A percentile compares a stretch with the other conserved stretches of the same genome.
phyloP scores from a whole-genome alignment of 2,797 vertebrate species.

The Podarcis siculus region DNA sequence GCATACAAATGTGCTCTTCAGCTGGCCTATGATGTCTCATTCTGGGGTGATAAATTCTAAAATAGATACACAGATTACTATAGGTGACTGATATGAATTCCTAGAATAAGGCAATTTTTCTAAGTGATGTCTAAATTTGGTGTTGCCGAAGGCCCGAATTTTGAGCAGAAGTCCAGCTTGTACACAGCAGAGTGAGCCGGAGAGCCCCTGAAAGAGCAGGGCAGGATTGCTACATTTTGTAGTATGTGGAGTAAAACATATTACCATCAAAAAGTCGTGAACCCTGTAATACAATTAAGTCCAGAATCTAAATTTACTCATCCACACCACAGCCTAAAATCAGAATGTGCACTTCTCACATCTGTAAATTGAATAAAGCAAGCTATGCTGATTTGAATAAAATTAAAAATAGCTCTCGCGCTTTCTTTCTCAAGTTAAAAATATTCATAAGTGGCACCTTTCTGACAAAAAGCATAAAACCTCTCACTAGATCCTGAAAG shows the following conservation, averaged over 20 bases:
- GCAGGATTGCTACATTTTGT: background rate
- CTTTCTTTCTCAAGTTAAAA: background rate
- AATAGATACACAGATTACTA: background rate
- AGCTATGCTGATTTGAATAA: background rate
- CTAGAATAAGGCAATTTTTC: background rate
- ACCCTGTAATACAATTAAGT: background rate
- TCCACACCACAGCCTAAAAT: background rate
- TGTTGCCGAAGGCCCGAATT: background rate
- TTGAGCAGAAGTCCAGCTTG: background rate
- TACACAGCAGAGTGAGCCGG: background rate
- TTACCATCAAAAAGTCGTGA: background rate
- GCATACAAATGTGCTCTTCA: background rate
- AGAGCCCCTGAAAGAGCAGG: background rate
- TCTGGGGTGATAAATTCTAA: conserved; percentile 15
- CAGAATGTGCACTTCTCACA: background rate
- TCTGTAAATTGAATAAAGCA: background rate
- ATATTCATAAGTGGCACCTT: background rate
- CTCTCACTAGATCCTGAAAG: background rate
- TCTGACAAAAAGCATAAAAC: background rate
- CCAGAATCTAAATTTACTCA: background rate
- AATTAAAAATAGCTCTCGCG: background rate
- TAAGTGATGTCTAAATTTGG: background rate
- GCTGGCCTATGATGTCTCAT: too few relatives aligned
- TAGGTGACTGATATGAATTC: background rate
- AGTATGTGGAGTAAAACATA: background rate